Evolutionary conservation across 1,140 invertebrate species (phyloP), one percentile per base, ranked within the genome.

Genomic region (Leptonema lineaticorne): DNA sequence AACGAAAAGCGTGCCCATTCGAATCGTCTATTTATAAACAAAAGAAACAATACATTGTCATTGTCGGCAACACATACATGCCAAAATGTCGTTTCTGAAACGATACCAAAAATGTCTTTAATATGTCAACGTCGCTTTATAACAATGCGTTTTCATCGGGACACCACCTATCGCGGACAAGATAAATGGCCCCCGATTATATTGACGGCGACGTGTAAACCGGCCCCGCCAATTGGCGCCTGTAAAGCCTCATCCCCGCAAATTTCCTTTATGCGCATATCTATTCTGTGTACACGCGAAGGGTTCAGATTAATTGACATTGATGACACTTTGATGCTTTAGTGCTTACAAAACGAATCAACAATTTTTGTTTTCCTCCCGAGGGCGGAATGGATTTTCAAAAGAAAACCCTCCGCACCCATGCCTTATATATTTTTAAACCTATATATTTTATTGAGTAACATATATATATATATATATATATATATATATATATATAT

Each of bases 91-190:
- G 37, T 3, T 9, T 45, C 16, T 53, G 9, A 22, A 22, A 29
- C 57, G 28, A 6, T 8, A 18, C 41, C 41, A 64, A 50, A 64
- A 50, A 48, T 46, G 41, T 46, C 41, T 64, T 64, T 37, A 50
- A 64, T 64, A 64, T 50, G 62, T 64, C 62, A 64, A 64, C 41
- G 62, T 64, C 62, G 37, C 24, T n/a, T 11, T 16, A 28, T 22
- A 50, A 64, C 62, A 64, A 64, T 64, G 29, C 58, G 26, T 41
- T 53, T 53, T 53, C 56, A 58, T 27, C 18, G 24, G 26, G 24
- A 7, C 24, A 37, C 29, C n/a, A 26, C 18, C 37, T 11, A 27
- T 28, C n/a, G 9, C 2, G n/a, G 57, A 59, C 30, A 59, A 59
- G 30, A 59, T 37, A 45, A 53, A 53, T 53, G 22, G 37, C 33